These are phyloP conservation scores for Orthosia gothica DNA, from an alignment of 2,888 invertebrate genomes.

Conservation along the genomic window DNA sequence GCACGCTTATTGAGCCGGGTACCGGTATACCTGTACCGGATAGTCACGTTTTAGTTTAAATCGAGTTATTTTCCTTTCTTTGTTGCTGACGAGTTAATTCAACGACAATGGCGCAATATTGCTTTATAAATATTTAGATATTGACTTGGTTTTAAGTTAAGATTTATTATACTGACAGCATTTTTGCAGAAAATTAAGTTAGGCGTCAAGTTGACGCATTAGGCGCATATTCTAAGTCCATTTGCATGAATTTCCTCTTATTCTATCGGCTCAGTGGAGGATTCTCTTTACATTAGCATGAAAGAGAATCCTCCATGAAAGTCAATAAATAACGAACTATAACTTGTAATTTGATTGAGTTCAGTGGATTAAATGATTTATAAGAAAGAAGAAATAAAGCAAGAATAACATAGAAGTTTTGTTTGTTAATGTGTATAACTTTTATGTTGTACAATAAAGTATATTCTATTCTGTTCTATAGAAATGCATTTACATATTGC, in stretches of 20 bases:
- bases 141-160: neutral
- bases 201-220: too few relatives aligned
- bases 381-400: too few relatives aligned
- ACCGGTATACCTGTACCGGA: slow-evolving; percentile 8
- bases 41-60: slow-evolving; percentile 42
- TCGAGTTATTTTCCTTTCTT: slow-evolving; percentile 28
- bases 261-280: neutral
- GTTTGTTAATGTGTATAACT: too few relatives aligned
- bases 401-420: too few relatives aligned
- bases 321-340: too few relatives aligned
- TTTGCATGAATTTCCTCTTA: neutral
- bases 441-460: too few relatives aligned
- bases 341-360: neutral
- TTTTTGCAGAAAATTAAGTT: neutral
- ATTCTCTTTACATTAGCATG: too few relatives aligned
- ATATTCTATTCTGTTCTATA: too few relatives aligned
- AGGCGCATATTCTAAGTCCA: too few relatives aligned
- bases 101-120: neutral
- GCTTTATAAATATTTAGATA: neutral
- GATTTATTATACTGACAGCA: neutral
- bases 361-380: neutral
- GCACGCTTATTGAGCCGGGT: slow-evolving; percentile 8
- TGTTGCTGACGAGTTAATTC: slow-evolving; percentile 11
- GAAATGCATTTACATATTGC: too few relatives aligned
- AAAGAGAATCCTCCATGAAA: neutral